Evolutionary conservation across 1,140 invertebrate genomes (phyloP).

Genomic region (Apis dorsata): DNA sequence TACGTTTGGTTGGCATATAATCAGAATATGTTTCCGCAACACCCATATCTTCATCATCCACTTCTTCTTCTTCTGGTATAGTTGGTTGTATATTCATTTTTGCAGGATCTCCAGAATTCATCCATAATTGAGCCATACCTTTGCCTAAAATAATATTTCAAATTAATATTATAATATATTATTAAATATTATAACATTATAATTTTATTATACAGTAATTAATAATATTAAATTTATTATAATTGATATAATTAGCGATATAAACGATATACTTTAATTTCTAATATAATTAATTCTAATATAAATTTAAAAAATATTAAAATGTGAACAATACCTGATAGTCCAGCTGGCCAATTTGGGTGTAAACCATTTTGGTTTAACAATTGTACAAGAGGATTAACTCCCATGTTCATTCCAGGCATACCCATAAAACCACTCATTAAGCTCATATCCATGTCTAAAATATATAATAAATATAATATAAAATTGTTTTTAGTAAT

Average conservation of each 20-base stretch:
- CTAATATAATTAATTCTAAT: neutral
- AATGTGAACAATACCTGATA: slow-evolving; percentile 68
- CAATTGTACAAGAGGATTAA: slow-evolving; percentile 78
- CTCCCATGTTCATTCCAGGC: slow-evolving; percentile 77
- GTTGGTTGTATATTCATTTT: slow-evolving; percentile 76
- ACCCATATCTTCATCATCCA: slow-evolving; percentile 97
- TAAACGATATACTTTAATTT: neutral
- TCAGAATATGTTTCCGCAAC: slow-evolving; percentile 98
- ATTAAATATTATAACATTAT: no score
- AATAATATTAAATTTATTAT: neutral
- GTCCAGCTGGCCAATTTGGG: slow-evolving; percentile 73
- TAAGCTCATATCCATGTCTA: slow-evolving; percentile 76
- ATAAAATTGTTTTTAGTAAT: neutral
- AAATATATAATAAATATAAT: slow-evolving; percentile 34
- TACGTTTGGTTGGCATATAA: slow-evolving; percentile 98
- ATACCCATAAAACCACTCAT: slow-evolving; percentile 77
- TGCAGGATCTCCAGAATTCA: slow-evolving; percentile 79
- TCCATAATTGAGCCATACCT: slow-evolving; percentile 81
- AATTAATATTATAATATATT: no score
- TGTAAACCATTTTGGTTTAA: slow-evolving; percentile 77
- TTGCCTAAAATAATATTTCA: slow-evolving; percentile 70
- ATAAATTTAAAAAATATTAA: neutral
- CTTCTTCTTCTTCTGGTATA: slow-evolving; percentile 88
- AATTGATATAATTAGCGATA: neutral
- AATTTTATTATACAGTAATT: neutral